phyloP scores from a whole-genome alignment of 2,888 invertebrate species.

The Osmoderma eremita region DNA sequence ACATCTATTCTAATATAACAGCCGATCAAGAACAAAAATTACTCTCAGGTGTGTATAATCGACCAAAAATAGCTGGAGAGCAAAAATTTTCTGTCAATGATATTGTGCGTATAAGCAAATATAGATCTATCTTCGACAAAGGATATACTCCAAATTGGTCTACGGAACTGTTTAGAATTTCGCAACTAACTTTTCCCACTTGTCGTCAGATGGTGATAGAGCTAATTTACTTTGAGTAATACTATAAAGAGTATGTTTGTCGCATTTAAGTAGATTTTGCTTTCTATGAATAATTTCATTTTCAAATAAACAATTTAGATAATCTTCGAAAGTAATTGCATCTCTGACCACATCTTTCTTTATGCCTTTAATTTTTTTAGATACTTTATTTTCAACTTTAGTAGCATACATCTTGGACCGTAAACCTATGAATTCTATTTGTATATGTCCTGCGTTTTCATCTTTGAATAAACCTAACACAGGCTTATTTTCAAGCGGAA shows the following conservation, averaged over 20 bases:
- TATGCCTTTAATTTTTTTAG: slow-evolving; percentile 21
- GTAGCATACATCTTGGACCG: slow-evolving; percentile 20
- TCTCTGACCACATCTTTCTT: slow-evolving; percentile 22
- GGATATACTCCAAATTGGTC: too few relatives aligned
- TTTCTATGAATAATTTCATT: background rate
- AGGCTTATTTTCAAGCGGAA: slow-evolving; percentile 46
- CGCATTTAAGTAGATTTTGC: background rate
- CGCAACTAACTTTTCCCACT: too few relatives aligned
- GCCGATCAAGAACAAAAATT: too few relatives aligned
- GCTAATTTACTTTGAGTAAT: background rate
- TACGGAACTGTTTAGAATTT: too few relatives aligned
- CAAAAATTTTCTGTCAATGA: too few relatives aligned
- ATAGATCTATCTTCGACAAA: too few relatives aligned
- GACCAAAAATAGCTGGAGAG: too few relatives aligned
- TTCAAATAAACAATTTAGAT: slow-evolving; percentile 8
- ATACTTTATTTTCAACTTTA: background rate
- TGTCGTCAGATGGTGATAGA: background rate
- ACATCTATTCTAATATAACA: too few relatives aligned
- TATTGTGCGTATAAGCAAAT: too few relatives aligned
- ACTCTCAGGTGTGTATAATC: too few relatives aligned
- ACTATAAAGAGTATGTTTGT: slow-evolving; percentile 7
- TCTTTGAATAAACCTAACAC: slow-evolving; percentile 54
- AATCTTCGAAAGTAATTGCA: slow-evolving; percentile 17
- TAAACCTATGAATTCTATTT: slow-evolving; percentile 1
- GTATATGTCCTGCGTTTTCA: slow-evolving; percentile 51